Conservation (phyloP, 2,888 invertebrate species). For the Agrochola macilenta region DNA sequence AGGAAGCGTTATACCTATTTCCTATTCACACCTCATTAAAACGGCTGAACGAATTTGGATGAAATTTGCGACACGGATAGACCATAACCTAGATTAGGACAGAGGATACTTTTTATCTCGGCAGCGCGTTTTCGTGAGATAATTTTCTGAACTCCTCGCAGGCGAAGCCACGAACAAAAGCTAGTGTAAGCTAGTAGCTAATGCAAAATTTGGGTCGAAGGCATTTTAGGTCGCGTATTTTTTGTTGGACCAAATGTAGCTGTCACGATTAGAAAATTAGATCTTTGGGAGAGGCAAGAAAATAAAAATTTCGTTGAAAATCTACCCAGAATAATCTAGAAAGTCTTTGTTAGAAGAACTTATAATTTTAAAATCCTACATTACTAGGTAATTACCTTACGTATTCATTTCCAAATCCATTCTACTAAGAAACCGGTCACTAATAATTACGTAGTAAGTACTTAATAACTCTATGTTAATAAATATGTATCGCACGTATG, state of each 20-base stretch:
- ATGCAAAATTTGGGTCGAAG: conserved; percentile 9
- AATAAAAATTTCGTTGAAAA: not conserved
- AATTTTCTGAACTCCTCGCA: too few species aligned
- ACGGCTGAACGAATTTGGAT: not conserved
- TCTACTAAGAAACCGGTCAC: not conserved
- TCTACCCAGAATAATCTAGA: too few species aligned
- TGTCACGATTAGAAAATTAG: conserved; percentile 10
- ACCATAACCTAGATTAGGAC: too few species aligned
- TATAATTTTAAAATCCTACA: not conserved
- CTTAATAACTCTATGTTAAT: not conserved
- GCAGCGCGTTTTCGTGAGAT: not conserved
- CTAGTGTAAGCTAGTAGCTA: too few species aligned
- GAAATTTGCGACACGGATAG: not conserved
- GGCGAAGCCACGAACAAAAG: too few species aligned
- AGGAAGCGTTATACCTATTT: too few species aligned
- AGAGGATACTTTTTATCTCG: not conserved
- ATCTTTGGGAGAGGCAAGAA: not conserved
- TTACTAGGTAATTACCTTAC: not conserved
- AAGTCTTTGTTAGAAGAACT: not conserved
- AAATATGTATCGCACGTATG: not conserved
- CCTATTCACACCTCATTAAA: not conserved
- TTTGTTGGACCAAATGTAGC: conserved; percentile 4
- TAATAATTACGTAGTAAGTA: not conserved
- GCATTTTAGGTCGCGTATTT: not conserved
- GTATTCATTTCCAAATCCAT: not conserved